A percentile compares a stretch with the other conserved stretches of the same genome.
phyloP scores from a whole-genome alignment of 2,888 invertebrate genomes.

The Epicampocera succincta region DNA sequence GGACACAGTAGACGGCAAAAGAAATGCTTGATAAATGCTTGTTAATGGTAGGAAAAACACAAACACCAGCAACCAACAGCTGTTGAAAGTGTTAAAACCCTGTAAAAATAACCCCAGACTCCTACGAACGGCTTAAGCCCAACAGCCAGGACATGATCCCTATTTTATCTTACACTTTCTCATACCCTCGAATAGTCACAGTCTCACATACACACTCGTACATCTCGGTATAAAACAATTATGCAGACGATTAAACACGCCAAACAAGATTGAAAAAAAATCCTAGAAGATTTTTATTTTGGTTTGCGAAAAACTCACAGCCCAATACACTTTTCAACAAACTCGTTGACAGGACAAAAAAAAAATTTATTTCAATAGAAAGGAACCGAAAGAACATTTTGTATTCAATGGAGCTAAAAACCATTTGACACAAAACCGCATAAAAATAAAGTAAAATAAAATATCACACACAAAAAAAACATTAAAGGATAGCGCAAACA shows the following conservation, averaged over 20 bases:
- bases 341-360: neutral
- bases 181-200: constrained; percentile 2
- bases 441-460: constrained; percentile 64
- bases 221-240: constrained; percentile 74
- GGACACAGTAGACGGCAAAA: constrained; percentile 21
- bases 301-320: constrained; percentile 1
- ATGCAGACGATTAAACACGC: constrained; percentile 80
- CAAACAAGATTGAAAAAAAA: constrained; percentile 64
- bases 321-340: constrained; percentile 21
- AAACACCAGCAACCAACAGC: constrained; percentile 44
- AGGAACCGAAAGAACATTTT: constrained; percentile 51
- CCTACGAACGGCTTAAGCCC: constrained; percentile 54
- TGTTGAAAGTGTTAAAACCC: constrained; percentile 67
- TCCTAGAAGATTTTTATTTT: neutral
- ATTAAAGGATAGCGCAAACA: constrained; percentile 44
- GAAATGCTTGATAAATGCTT: constrained; percentile 26
- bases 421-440: constrained; percentile 69
- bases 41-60: constrained; percentile 37
- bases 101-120: constrained; percentile 47
- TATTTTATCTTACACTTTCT: constrained; percentile 36
- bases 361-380: constrained; percentile 41
- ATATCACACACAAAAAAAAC: constrained; percentile 14
- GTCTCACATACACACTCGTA: constrained; percentile 57
- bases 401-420: constrained; percentile 69
- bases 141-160: constrained; percentile 57